These are phyloP conservation scores for Plebejus argus DNA, from an alignment of 2,888 invertebrate species.

Conservation along the genomic window DNA sequence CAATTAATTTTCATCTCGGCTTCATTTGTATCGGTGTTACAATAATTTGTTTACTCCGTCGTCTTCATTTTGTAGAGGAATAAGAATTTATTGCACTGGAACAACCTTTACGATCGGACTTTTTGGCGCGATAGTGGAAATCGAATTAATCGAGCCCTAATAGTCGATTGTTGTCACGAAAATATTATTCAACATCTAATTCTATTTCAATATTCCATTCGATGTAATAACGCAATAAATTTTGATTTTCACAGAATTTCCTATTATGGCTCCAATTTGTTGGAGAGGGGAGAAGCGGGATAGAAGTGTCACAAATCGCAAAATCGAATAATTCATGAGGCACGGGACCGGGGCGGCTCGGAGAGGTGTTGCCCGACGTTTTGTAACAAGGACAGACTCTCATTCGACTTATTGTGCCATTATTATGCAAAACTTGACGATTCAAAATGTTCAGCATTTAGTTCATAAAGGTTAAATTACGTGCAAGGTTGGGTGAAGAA, in stretches of 20 bases:
- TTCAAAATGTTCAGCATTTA: slow-evolving; percentile 62
- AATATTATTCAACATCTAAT: slow-evolving; percentile 23
- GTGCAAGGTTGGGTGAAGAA: slow-evolving; percentile 59
- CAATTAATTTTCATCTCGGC: slow-evolving; percentile 22
- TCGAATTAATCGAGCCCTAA: background rate
- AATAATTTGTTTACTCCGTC: slow-evolving; percentile 1
- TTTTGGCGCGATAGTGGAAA: background rate
- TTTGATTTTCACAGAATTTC: slow-evolving; percentile 29
- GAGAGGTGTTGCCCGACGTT: slow-evolving; percentile 64
- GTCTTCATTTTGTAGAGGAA: background rate
- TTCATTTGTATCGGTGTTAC: background rate
- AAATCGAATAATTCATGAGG: slow-evolving; percentile 70
- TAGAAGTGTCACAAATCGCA: slow-evolving; percentile 59
- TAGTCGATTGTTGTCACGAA: background rate
- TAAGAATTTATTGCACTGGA: background rate
- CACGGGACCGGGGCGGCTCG: slow-evolving; percentile 56
- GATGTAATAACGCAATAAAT: slow-evolving; percentile 32
- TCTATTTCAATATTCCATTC: slow-evolving; percentile 33
- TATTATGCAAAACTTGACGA: slow-evolving; percentile 74
- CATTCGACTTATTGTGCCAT: slow-evolving; percentile 64
- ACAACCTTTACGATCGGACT: background rate
- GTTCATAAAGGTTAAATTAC: slow-evolving; percentile 69
- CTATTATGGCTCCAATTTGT: slow-evolving; percentile 44
- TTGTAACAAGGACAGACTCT: slow-evolving; percentile 60
- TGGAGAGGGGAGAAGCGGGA: slow-evolving; percentile 42